Evolutionary conservation across 2,888 invertebrate species (phyloP), one percentile per base, ranked within the genome.

Genomic region (Ligdia adustata): DNA sequence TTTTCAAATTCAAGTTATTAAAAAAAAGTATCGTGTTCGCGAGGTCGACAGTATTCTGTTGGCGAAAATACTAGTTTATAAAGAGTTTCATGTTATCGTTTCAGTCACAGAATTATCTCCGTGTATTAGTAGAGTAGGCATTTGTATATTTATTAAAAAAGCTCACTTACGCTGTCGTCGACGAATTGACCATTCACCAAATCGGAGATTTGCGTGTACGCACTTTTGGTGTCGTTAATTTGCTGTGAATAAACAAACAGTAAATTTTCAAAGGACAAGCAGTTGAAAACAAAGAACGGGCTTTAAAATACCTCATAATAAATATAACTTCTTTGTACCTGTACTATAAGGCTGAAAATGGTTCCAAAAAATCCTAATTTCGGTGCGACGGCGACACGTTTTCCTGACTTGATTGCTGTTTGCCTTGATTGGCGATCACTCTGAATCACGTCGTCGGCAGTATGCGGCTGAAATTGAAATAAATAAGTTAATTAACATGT

Each of bases 211-310:
- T 91, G 91, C 46, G 52, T 81, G 60, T 88, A 90, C 4, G 90
- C 91, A 64, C 90, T 91, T 69, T 88, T 90, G 1, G 91, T 91
- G 51, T 91, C 91, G 60, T 91, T 91, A 29, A 87, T 76, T 90
- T 91, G 90, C 91, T 91, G 83, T 57, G 26, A 45, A 44, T 38
- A 43, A 41, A 56, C 46, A 47, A 34, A 84, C 82, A 55, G 55
- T 54, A 59, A 42, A 34, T 22, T 32, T 9, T 38, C 1, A 50
- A 32, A 35, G 3, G 16, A 41, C 39, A 38, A 33, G 9, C 5
- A 18, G 12, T 12, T 24, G 12, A 5, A 1, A 16, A 5, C 9
- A n/a, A 9, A 15, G 6, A 24, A 15, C 0, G 7, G 14, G 0
- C 9, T 9, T 20, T 6, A 3, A n/a, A 20, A 24, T 3, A 1